Conservation (phyloP, 2,888 invertebrate genomes). For the Scrobipalpa costella region DNA sequence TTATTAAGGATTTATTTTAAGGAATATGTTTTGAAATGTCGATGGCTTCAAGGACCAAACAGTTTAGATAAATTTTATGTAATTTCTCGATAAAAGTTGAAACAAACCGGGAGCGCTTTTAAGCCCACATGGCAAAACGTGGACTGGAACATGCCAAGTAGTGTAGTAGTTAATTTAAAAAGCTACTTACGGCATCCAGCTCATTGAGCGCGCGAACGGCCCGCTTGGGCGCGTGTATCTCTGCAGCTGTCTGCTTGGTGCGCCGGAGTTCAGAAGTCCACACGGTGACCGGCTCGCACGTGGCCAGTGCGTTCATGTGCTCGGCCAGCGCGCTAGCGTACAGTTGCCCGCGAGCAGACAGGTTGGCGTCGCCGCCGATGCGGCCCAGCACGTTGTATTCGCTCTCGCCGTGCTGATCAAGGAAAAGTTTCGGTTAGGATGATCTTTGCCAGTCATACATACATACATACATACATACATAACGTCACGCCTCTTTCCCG, state of each 20-base stretch:
- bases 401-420: conserved; percentile 93
- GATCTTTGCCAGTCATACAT: background rate
- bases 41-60: too few species aligned
- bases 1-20: too few species aligned
- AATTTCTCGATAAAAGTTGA: too few species aligned
- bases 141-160: background rate
- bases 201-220: conserved; percentile 94
- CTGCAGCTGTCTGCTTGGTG: conserved; percentile 93
- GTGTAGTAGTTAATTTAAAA: background rate
- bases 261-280: conserved; percentile 95
- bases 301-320: conserved; percentile 82
- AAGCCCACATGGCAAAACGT: background rate
- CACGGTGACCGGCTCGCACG: conserved; percentile 88
- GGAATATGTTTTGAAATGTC: too few species aligned
- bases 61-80: too few species aligned
- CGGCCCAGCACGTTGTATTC: conserved; percentile 94
- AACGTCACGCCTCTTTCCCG: too few species aligned
- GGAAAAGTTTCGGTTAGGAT: background rate
- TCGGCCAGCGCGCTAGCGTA: conserved; percentile 89
- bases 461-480: too few species aligned
- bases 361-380: conserved; percentile 94
- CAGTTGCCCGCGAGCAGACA: conserved; percentile 90
- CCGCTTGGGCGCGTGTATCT: conserved; percentile 89
- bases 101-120: too few species aligned
- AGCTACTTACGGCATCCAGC: conserved; percentile 89